Percentiles rank a stretch among this genome's conserved stretches.
phyloP scores from a whole-genome alignment of 1,140 invertebrate species.

The Carposina sasakii region DNA sequence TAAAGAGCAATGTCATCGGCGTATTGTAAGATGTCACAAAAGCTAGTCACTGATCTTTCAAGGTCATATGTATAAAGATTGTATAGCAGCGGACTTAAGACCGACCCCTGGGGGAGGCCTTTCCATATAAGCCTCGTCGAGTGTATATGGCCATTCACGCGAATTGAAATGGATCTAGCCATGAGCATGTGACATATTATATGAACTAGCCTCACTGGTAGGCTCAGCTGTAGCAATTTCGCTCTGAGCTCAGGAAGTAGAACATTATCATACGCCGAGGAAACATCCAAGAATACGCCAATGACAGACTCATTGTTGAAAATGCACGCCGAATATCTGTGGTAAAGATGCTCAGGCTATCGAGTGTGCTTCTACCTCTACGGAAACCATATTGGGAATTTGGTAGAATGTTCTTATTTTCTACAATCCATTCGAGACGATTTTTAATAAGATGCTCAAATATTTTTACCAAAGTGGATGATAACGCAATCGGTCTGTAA shows the following conservation, averaged over 20 bases:
- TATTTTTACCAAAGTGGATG: too few species aligned
- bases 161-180: background rate
- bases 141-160: background rate
- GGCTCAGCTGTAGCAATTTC: conserved; percentile 4
- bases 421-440: too few species aligned
- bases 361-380: too few species aligned
- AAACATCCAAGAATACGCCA: conserved; percentile 5
- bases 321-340: conserved; percentile 9
- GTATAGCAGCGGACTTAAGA: conserved; percentile 10
- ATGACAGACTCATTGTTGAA: conserved; percentile 2
- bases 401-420: too few species aligned
- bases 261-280: conserved; percentile 13
- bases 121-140: background rate
- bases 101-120: conserved; percentile 12
- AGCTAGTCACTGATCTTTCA: background rate
- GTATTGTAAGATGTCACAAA: conserved; percentile 7
- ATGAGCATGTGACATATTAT: conserved; percentile 8
- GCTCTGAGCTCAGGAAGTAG: background rate
- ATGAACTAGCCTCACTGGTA: background rate
- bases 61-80: conserved; percentile 9
- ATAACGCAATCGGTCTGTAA: too few species aligned
- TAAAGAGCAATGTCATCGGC: conserved; percentile 9
- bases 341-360: conserved; percentile 5
- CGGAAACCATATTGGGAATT: too few species aligned
- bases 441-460: too few species aligned